A percentile compares a stretch with the other conserved stretches of the same genome.
Evolutionary conservation across 2,113 vertebrate genomes (phyloP).

Genomic region (Vulpes lagopus): DNA sequence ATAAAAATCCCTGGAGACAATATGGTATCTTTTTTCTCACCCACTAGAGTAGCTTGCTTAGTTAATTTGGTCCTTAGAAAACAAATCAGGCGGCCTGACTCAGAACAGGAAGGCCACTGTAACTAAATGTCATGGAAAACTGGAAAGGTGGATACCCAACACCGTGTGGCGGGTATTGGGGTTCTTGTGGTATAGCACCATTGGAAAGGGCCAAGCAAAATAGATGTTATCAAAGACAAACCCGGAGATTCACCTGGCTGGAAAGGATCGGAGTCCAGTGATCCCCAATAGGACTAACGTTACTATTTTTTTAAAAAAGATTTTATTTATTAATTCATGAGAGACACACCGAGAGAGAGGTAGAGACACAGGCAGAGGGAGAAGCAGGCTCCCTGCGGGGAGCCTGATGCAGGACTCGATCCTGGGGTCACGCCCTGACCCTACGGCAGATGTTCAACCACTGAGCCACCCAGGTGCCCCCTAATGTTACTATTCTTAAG

Average conservation of each 20-base stretch:
- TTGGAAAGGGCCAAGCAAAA: neutral
- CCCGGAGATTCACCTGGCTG: neutral
- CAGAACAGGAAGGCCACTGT: neutral
- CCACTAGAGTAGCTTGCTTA: neutral
- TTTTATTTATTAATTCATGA: too few species aligned
- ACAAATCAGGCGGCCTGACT: neutral
- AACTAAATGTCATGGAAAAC: rapidly evolving
- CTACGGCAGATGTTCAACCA: too few species aligned
- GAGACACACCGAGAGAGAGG: too few species aligned
- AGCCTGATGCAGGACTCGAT: too few species aligned
- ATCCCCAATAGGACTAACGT: neutral
- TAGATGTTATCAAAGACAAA: neutral
- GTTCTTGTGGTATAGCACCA: neutral
- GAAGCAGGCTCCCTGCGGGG: too few species aligned
- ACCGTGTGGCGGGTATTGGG: too few species aligned
- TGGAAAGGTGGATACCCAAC: neutral
- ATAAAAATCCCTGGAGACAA: neutral
- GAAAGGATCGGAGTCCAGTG: neutral
- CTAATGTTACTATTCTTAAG: neutral
- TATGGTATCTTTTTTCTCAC: neutral
- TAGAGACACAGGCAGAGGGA: too few species aligned
- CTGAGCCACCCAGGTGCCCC: too few species aligned
- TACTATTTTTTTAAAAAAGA: neutral
- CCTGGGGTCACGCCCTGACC: too few species aligned
- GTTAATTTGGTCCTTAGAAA: neutral